Conservation (phyloP, 2,888 invertebrate genomes). For the Isotomurus palustris region DNA sequence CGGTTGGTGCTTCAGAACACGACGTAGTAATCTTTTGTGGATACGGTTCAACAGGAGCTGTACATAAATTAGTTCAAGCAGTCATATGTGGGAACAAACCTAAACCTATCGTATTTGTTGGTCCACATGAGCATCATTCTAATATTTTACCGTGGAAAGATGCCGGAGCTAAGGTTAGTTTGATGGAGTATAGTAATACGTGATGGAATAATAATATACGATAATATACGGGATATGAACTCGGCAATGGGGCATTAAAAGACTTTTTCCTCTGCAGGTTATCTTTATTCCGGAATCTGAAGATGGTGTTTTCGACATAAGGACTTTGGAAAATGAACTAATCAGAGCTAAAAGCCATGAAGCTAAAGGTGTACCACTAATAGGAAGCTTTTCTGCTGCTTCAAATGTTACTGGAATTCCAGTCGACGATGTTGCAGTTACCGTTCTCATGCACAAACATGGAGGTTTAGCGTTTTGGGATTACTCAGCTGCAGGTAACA, state of each 20-base stretch:
- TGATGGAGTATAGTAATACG: background rate
- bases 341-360: conserved; percentile 50
- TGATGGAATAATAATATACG: no score
- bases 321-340: conserved; percentile 67
- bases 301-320: conserved; percentile 73
- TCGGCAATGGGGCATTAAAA: background rate
- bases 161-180: conserved; percentile 64
- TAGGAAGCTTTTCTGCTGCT: conserved; percentile 82
- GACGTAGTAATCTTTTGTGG: conserved; percentile 72
- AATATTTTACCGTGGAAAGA: conserved; percentile 79
- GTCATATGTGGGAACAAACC: conserved; percentile 47
- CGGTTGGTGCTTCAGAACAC: conserved; percentile 73
- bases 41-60: conserved; percentile 69
- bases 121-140: conserved; percentile 71
- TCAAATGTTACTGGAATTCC: conserved; percentile 84
- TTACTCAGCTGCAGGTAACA: conserved; percentile 77
- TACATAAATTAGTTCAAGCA: conserved; percentile 69
- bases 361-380: conserved; percentile 54
- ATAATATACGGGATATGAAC: no score
- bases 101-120: conserved; percentile 68
- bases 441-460: conserved; percentile 57
- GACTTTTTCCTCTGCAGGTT: conserved; percentile 56
- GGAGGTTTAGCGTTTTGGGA: conserved; percentile 66
- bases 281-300: conserved; percentile 71
- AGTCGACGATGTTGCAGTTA: conserved; percentile 76